A percentile compares a stretch with the other conserved stretches of the same genome.
These are phyloP conservation scores for Miltochrista miniata DNA, from an alignment of 2,888 invertebrate species.

Conservation along the genomic window DNA sequence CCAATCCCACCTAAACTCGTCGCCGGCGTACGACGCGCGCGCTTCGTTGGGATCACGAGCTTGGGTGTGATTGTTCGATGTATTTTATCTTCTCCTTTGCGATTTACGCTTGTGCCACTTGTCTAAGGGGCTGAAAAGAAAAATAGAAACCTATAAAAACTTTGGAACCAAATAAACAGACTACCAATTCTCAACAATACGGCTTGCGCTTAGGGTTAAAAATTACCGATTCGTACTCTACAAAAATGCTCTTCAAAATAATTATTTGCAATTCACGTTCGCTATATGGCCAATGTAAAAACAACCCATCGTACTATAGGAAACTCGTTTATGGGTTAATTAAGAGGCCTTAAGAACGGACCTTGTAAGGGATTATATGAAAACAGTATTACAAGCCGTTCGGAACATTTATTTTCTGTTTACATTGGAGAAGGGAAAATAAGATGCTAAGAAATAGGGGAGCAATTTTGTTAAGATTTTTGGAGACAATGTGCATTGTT, in stretches of 20 bases:
- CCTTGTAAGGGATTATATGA: conserved; percentile 59
- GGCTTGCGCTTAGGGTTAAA: no score
- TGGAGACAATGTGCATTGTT: conserved; percentile 12
- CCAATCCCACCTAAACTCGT: no score
- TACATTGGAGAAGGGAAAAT: conserved; percentile 14
- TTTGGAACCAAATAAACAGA: no score
- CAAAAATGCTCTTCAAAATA: conserved; percentile 23
- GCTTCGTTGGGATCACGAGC: no score
- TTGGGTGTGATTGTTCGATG: no score
- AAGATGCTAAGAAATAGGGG: conserved; percentile 3
- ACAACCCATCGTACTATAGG: conserved; percentile 40
- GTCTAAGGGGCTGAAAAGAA: no score
- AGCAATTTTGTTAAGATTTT: conserved; percentile 6
- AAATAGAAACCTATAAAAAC: no score
- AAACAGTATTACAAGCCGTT: conserved; percentile 49
- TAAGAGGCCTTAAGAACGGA: conserved; percentile 51
- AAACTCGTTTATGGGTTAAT: conserved; percentile 73
- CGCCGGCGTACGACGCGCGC: no score
- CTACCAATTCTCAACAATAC: no score
- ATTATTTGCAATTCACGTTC: conserved; percentile 48
- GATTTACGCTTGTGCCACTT: no score
- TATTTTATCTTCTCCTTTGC: no score
- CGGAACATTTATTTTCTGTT: conserved; percentile 46
- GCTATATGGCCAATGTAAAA: conserved; percentile 43
- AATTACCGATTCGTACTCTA: no score